Base-by-base conservation (phyloP, 2,113 vertebrate species). In the Toxotes chatareus region DNA sequence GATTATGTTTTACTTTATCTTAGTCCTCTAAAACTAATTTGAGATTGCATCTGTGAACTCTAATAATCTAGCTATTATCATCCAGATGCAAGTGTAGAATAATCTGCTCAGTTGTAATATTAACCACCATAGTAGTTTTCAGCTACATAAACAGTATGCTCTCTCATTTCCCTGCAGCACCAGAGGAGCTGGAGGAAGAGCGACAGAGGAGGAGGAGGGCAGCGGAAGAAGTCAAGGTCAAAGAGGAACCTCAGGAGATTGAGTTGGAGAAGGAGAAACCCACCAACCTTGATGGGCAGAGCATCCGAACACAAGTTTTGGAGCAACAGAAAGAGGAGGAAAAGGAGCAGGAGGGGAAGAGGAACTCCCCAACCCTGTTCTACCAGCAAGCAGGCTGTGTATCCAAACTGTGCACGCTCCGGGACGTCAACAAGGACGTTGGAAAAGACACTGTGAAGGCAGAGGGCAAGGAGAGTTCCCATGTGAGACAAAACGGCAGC, bases 171-270 rank as follows among this genome's bases (percentile, higher is more conserved):
- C 12, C 78, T 31, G 13, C 82, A 99, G 98, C 97, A 91, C 93
- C 95, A 63, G 97, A 98, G 92, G 98, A 99, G 94, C 94, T 97
- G 84, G 97, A 96, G 87, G 99, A 98, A 92, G 97, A 99, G 90
- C 96, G 95, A 79, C 97, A 98, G 85, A 97, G 96, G 79, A 91
- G 97, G 59, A 97, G 94, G 90, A 96, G 95, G 73, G 94, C 91
- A 59, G 95, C 93, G 40, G 96, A 96, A 90, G 96, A 88, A 70
- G 90, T 96, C 79, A 95, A 95, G 81, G 94, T 99, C 67, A 99
- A 99, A 92, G 97, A 99, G 90, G 98, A 99, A 93, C 95, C 95
- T 53, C 95, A 95, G 88, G 97, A 98, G 91, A 93, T 95, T 4
- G 89, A 95, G 63, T 89, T 96, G 68, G 95, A 96, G 91, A 89